phyloP scores from a whole-genome alignment of 2,797 vertebrate species.

The Sebastolobus altivelis region DNA sequence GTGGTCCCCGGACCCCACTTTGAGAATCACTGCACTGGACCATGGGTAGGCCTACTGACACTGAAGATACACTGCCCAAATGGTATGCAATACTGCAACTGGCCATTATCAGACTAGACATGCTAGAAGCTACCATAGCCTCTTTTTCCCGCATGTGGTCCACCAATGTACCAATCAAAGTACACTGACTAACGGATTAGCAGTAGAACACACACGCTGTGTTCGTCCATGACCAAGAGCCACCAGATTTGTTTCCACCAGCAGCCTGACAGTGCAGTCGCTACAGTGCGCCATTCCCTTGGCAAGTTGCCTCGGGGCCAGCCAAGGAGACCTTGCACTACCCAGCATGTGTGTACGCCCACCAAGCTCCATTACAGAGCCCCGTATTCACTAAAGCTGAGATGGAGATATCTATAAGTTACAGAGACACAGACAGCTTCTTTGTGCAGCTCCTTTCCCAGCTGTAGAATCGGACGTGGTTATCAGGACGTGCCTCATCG shows the following conservation, averaged over 20 bases:
- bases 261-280: slow-evolving; percentile 27
- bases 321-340: slow-evolving; percentile 48
- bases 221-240: slow-evolving; percentile 33
- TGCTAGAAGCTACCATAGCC: background rate
- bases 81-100: background rate
- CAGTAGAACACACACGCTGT: slow-evolving; percentile 14
- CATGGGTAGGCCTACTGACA: background rate
- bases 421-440: slow-evolving; percentile 59
- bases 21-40: background rate
- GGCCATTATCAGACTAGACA: slow-evolving; percentile 7
- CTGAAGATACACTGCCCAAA: background rate
- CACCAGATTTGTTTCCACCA: slow-evolving; percentile 50
- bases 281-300: slow-evolving; percentile 44
- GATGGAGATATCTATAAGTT: slow-evolving; percentile 69
- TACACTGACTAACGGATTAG: slow-evolving; percentile 6
- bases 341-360: slow-evolving; percentile 56
- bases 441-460: slow-evolving; percentile 63
- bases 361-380: slow-evolving; percentile 68
- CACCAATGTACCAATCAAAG: background rate
- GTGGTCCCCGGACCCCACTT: too few species aligned
- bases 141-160: background rate
- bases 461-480: slow-evolving; percentile 54
- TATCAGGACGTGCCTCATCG: slow-evolving; percentile 31
- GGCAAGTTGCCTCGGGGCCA: slow-evolving; percentile 53
- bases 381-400: slow-evolving; percentile 60